Evolutionary conservation across 2,797 vertebrate species (phyloP), one percentile per base, ranked within the genome.

Genomic region (Enteromius trimaculatus): DNA sequence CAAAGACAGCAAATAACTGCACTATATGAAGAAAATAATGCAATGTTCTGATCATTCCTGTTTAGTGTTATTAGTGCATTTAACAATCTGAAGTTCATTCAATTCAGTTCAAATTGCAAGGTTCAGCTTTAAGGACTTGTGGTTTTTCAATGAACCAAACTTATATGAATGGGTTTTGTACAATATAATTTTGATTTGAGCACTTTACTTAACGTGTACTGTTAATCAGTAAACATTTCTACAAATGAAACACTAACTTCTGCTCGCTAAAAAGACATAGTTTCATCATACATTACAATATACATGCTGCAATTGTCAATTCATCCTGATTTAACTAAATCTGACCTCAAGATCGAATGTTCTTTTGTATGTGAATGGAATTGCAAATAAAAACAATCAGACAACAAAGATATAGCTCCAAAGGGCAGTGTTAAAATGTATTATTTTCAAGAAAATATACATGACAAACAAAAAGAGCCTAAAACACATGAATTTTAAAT

Each of bases 1-100:
- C 29, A 92, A 68, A 90, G 81, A 87, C 31, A 1, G 3, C 2
- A 4, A 49, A 21, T 77, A 86, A 68, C 9, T 34, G 10, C 31
- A 64, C 8, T 8, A 53, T 23, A n/a, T 47, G 21, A 34, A 44
- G 5, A 53, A 66, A 62, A 31, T 21, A 49, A 39, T 66, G 26
- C 68, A 83, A 13, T 85, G 49, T 77, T 60, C 3, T 60, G 53
- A 55, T 23, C 0, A n/a, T 16, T 75, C 53, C 2, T 0, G 1
- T 37, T 75, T 23, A 37, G 21, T 39, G 31, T 65, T 17, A 65
- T 65, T 19, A 7, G 14, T 64, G 60, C 60, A 31, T 17, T 64
- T 62, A 29, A 62, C 31, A 66, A 11, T 66, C 19, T 5, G 1
- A 62, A 17, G 60, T 64, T 31, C 31, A 64, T 17, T 65, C 29